These are phyloP conservation scores for Hemicentrotus pulcherrimus DNA, from an alignment of 35 echinoderm and acorn worm species.

Conservation along the genomic window DNA sequence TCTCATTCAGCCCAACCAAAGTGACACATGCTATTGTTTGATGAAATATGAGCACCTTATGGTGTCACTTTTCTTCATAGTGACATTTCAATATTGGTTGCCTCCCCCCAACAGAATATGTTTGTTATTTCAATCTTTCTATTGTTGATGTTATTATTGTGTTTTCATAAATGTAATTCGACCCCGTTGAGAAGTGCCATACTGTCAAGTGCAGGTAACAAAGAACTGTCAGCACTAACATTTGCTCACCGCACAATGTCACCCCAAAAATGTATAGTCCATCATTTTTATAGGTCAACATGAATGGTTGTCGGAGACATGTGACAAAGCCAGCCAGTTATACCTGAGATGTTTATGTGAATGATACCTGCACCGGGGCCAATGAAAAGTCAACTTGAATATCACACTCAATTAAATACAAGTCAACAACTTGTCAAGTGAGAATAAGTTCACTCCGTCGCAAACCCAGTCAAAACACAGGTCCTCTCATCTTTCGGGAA, in stretches of 20 bases:
- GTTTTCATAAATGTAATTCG: neutral
- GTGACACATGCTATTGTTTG: neutral
- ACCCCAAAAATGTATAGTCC: neutral
- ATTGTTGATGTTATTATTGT: neutral
- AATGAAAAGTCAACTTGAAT: slow-evolving; percentile 19
- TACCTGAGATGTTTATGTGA: slow-evolving; percentile 18
- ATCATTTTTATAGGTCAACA: neutral
- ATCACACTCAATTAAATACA: slow-evolving; percentile 19
- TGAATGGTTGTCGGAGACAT: neutral
- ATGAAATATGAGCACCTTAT: neutral
- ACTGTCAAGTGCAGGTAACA: neutral
- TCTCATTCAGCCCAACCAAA: neutral
- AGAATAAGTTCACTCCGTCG: neutral
- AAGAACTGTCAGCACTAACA: neutral
- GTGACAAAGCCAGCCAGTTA: neutral
- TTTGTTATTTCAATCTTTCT: neutral
- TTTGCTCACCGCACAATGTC: neutral
- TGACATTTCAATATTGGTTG: neutral
- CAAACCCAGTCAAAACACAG: neutral
- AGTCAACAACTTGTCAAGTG: neutral
- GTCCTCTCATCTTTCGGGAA: neutral
- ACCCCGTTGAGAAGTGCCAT: neutral
- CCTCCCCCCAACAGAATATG: neutral
- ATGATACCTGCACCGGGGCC: neutral
- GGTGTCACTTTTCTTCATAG: neutral